phyloP scores from a whole-genome alignment of 2,113 vertebrate species.

The Trichechus manatus region DNA sequence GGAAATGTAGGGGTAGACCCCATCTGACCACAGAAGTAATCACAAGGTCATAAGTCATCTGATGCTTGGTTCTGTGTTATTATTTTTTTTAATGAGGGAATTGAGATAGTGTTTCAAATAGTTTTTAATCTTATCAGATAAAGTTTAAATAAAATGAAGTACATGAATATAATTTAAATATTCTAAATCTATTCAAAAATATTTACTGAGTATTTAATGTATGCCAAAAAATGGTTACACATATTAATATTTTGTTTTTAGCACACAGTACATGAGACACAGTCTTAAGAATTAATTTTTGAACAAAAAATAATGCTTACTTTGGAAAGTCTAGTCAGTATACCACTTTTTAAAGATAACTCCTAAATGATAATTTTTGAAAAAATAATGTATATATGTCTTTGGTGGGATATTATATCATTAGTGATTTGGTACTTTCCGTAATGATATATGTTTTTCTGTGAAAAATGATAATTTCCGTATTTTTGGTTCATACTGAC shows the following conservation, averaged over 20 bases:
- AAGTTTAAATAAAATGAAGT: not conserved
- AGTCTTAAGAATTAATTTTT: not conserved
- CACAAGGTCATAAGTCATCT: not conserved
- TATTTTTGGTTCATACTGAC: not conserved
- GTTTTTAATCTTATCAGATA: not conserved
- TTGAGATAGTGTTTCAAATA: not conserved
- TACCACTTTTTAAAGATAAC: not conserved
- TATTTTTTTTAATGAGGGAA: not conserved
- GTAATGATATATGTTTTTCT: not conserved
- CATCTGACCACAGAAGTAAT: not conserved
- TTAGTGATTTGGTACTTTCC: not conserved
- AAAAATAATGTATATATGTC: not conserved
- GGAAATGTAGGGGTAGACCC: not conserved
- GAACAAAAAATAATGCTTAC: not conserved
- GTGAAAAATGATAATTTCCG: not conserved
- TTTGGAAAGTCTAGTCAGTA: not conserved
- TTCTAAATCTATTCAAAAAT: not conserved
- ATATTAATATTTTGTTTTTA: conserved; percentile 17
- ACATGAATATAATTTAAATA: not conserved
- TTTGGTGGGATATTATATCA: not conserved
- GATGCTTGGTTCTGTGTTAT: not conserved
- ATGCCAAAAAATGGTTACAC: not conserved
- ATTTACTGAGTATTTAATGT: not conserved
- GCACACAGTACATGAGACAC: not conserved
- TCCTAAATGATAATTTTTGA: not conserved